These are phyloP conservation scores for Chiloscyllium punctatum DNA, from an alignment of 2,797 vertebrate genomes.

Conservation along the genomic window DNA sequence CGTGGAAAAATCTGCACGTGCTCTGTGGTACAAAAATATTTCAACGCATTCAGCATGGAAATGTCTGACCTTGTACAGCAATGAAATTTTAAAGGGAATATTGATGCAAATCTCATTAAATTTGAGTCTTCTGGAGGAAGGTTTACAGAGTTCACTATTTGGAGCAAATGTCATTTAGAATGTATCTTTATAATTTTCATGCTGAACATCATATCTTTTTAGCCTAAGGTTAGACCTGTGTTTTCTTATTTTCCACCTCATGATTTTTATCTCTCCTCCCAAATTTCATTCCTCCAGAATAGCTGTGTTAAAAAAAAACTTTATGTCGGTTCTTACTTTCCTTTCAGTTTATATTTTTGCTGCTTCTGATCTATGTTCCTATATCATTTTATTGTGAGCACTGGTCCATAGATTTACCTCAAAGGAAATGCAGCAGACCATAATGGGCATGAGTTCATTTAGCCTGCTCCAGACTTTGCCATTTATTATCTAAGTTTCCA, in stretches of 20 bases:
- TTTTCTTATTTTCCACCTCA: background rate
- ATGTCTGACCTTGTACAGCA: too few species aligned
- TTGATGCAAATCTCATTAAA: background rate
- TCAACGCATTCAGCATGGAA: too few species aligned
- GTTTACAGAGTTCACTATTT: background rate
- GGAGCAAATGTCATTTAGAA: background rate
- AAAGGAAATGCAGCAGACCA: background rate
- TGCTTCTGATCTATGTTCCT: background rate
- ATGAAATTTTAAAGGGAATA: too few species aligned
- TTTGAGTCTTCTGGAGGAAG: background rate
- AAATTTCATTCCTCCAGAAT: background rate
- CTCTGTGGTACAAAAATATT: too few species aligned
- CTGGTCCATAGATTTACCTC: background rate
- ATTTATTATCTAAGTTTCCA: background rate
- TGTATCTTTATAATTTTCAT: background rate
- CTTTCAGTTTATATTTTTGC: background rate
- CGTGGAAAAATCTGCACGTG: too few species aligned
- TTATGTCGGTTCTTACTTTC: background rate
- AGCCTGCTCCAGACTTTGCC: background rate
- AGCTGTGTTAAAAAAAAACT: background rate
- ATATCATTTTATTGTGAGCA: background rate
- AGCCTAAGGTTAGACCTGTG: background rate
- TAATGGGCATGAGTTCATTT: background rate
- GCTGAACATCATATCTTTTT: background rate
- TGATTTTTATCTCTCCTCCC: constrained; percentile 1